Evolutionary conservation across 2,888 invertebrate genomes (phyloP).

Genomic region (Scelioninae gen. 2): DNA sequence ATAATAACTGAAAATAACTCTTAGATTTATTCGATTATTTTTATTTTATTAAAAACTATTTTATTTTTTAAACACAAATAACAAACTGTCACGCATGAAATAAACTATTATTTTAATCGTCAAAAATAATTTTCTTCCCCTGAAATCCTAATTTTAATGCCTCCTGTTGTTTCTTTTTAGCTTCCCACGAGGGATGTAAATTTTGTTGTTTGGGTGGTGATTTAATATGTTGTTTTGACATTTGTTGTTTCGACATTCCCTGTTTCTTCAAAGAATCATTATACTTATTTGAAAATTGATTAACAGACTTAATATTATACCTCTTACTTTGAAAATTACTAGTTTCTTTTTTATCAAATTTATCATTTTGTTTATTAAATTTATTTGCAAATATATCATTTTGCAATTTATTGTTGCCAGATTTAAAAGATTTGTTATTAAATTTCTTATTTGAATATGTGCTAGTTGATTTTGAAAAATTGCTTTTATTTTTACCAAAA

Average conservation of each 20-base stretch:
- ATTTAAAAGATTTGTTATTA: conserved; percentile 4
- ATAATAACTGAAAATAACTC: too few relatives aligned
- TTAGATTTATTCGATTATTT: too few relatives aligned
- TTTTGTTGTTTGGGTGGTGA: conserved; percentile 38
- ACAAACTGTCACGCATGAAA: too few relatives aligned
- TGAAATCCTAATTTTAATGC: conserved; percentile 71
- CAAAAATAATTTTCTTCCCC: conserved; percentile 72
- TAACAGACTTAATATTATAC: conserved; percentile 16
- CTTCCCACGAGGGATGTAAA: conserved; percentile 74
- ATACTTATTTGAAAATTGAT: conserved; percentile 57
- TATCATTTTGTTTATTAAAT: conserved; percentile 29
- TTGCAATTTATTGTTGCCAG: conserved; percentile 28
- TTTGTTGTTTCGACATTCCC: neutral
- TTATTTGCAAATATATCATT: conserved; percentile 37
- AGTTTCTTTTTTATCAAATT: conserved; percentile 51
- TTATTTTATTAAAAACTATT: neutral
- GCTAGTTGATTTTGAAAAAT: conserved; percentile 36
- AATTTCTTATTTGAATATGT: conserved; percentile 41
- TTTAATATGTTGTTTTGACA: conserved; percentile 11
- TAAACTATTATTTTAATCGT: too few relatives aligned
- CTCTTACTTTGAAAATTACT: neutral
- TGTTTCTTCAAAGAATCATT: conserved; percentile 1
- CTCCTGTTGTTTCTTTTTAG: conserved; percentile 72
- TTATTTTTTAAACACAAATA: too few relatives aligned
- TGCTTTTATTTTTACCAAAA: conserved; percentile 12